phyloP scores from a whole-genome alignment of 2,888 invertebrate genomes.

The Pandemis cinnamomeana region DNA sequence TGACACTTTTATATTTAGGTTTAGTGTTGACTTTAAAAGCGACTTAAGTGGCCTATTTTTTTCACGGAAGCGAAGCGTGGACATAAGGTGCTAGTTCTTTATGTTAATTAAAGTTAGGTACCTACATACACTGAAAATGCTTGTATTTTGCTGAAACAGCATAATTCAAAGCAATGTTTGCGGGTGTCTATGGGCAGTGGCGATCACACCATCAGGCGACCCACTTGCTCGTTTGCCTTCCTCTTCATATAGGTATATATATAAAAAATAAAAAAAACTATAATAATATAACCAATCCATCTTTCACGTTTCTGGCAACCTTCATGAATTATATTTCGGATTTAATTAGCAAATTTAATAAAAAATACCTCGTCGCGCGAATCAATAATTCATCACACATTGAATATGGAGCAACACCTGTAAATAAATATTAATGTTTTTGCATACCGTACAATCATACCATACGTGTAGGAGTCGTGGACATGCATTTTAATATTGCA shows the following conservation, averaged over 20 bases:
- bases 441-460: conserved; percentile 21
- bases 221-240: too few species aligned
- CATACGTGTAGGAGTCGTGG: conserved; percentile 23
- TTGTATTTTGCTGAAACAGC: neutral
- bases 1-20: too few species aligned
- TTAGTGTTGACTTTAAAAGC: too few species aligned
- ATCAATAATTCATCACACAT: conserved; percentile 32
- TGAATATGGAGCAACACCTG: conserved; percentile 34
- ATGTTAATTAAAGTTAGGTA: neutral
- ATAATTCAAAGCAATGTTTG: too few species aligned
- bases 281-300: too few species aligned
- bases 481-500: conserved; percentile 27
- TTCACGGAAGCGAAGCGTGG: too few species aligned
- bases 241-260: too few species aligned
- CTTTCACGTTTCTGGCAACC: neutral
- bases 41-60: too few species aligned
- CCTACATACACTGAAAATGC: neutral
- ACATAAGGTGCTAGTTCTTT: too few species aligned
- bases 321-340: neutral
- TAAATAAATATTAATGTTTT: conserved; percentile 38
- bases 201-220: too few species aligned
- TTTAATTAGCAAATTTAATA: neutral
- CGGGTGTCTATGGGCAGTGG: too few species aligned
- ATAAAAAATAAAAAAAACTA: too few species aligned
- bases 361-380: neutral